A percentile compares a stretch with the other conserved stretches of the same genome.
phyloP scores from a whole-genome alignment of 1,140 invertebrate genomes.

The Macrobrachium nipponense region DNA sequence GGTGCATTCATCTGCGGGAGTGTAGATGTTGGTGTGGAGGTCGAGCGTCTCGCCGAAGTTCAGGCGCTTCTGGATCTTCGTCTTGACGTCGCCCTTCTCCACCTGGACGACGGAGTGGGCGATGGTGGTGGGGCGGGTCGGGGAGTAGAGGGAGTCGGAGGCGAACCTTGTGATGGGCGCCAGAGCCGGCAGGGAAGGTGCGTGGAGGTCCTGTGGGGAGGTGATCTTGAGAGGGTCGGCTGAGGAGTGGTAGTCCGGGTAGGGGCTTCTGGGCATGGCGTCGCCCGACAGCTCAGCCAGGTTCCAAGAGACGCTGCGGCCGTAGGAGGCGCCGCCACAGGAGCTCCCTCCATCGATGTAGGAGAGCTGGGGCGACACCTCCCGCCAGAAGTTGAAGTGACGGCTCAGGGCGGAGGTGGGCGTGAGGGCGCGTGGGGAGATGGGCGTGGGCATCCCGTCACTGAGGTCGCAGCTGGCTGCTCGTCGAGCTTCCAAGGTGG shows the following conservation, averaged over 20 bases:
- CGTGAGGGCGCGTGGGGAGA: slow-evolving; percentile 46
- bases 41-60: slow-evolving; percentile 61
- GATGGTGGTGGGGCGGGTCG: slow-evolving; percentile 18
- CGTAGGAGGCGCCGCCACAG: slow-evolving; percentile 45
- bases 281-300: slow-evolving; percentile 51
- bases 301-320: slow-evolving; percentile 49
- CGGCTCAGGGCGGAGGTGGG: slow-evolving; percentile 34
- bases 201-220: slow-evolving; percentile 7
- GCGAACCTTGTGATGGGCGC: slow-evolving; percentile 46
- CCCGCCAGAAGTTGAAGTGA: slow-evolving; percentile 66
- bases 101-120: slow-evolving; percentile 52
- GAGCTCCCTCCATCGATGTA: slow-evolving; percentile 66
- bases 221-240: slow-evolving; percentile 38
- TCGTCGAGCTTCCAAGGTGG: slow-evolving; percentile 42
- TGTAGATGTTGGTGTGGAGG: slow-evolving; percentile 61
- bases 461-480: slow-evolving; percentile 54
- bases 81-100: slow-evolving; percentile 56
- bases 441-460: slow-evolving; percentile 41
- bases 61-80: slow-evolving; percentile 60
- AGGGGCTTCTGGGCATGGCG: slow-evolving; percentile 28
- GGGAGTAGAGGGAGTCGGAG: slow-evolving; percentile 45
- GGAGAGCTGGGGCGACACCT: slow-evolving; percentile 66
- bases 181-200: slow-evolving; percentile 30
- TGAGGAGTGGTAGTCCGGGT: slow-evolving; percentile 36
- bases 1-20: slow-evolving; percentile 63